Base-by-base conservation (phyloP, 2,888 invertebrate genomes). In the Ectemnius lituratus region DNA sequence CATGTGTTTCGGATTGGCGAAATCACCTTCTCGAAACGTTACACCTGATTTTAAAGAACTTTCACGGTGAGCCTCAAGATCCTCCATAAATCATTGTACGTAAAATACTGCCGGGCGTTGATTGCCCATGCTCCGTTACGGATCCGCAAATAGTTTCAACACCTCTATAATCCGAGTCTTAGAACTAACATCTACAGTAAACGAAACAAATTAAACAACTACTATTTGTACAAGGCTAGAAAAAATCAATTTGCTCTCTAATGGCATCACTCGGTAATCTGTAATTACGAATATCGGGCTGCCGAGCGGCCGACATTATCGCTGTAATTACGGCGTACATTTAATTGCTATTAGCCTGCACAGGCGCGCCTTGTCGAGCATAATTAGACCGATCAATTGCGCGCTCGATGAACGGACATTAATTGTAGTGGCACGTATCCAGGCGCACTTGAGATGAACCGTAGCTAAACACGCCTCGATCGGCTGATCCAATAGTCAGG, bases 1-100 rank as follows among this genome's bases (percentile, higher is more conserved):
- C 81, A 83, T 80, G 70, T 83, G 82, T 84, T 85, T 85, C 65
- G 78, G 77, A 82, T 85, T 75, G 49, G 14, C 14, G 23, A 49
- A 65, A 67, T 70, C 73, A 60, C 57, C 76, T 67, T 63, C 52
- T 5, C 11, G 52, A 74, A 69, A 76, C n/a, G 58, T 71, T 69
- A 76, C 74, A 76, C 59, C 70, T 76, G 66, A 77, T 79, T 66
- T 58, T 66, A n/a, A 14, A 72, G 62, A 61, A 60, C 73, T 46
- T 37, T 16, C 49, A n/a, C 52, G 11, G 14, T 20, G 14, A 70
- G 52, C 47, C n/a, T 67, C n/a, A 20, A 18, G 47, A 67, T 67
- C 37, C 52, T 46, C 65, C 68, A 69, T 78, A 81, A 78, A 81
- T 76, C 69, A 64, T 11, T n/a, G 37, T 11, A 37, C n/a, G n/a